Percentiles rank a stretch among this genome's conserved stretches.
Evolutionary conservation across 1,140 invertebrate genomes (phyloP).

Genomic region (Nymphalis io): DNA sequence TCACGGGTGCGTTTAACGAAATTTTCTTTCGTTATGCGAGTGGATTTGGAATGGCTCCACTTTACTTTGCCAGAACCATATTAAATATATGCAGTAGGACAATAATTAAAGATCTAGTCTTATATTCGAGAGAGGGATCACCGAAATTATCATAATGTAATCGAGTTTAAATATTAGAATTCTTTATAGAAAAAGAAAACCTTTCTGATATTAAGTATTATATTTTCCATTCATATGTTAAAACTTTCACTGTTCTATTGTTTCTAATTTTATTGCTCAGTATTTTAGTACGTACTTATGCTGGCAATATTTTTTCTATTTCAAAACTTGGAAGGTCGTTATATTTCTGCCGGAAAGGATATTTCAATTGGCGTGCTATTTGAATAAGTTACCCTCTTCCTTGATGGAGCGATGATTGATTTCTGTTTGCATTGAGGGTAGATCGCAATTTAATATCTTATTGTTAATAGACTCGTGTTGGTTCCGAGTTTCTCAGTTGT

Average conservation of each 20-base stretch:
- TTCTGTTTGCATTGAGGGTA: slow-evolving; percentile 72
- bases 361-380: slow-evolving; percentile 63
- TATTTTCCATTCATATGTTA: too few species aligned
- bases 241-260: neutral
- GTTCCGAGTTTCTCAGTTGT: slow-evolving; percentile 43
- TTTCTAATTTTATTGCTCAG: neutral
- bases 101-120: too few species aligned
- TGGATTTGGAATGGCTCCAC: too few species aligned
- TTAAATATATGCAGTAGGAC: too few species aligned
- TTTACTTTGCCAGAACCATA: too few species aligned
- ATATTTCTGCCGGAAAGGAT: slow-evolving; percentile 49
- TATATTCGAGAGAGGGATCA: too few species aligned
- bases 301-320: neutral
- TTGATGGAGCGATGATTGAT: slow-evolving; percentile 75
- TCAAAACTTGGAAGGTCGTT: slow-evolving; percentile 15
- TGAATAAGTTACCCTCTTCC: slow-evolving; percentile 69
- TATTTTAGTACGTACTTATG: neutral
- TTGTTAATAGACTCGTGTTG: slow-evolving; percentile 67
- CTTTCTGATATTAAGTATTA: too few species aligned
- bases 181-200: too few species aligned
- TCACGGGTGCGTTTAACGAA: too few species aligned
- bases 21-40: too few species aligned
- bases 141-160: too few species aligned
- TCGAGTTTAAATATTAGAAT: too few species aligned
- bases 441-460: slow-evolving; percentile 78